Percentiles rank a stretch among this genome's conserved stretches.
Evolutionary conservation across 1,140 invertebrate species (phyloP).

Genomic region (Drosophila aff.): DNA sequence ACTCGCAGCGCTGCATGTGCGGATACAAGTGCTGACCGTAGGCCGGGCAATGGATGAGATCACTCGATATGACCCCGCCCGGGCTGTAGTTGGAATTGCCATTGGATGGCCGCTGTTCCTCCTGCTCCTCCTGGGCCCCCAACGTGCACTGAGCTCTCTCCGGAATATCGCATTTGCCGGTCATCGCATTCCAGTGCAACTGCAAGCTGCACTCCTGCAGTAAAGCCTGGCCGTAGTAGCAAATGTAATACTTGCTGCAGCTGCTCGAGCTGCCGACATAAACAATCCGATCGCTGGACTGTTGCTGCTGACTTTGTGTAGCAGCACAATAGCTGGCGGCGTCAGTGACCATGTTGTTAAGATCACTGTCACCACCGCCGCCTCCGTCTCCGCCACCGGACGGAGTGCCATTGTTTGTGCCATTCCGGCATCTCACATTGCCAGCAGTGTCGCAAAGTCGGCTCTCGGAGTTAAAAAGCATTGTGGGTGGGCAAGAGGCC

Average conservation of each 20-base stretch:
- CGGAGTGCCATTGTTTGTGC: constrained; percentile 12
- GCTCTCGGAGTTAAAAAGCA: constrained; percentile 73
- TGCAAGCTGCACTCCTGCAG: constrained; percentile 71
- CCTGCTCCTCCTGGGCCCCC: constrained; percentile 8
- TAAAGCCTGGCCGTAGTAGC: constrained; percentile 78
- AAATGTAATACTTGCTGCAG: constrained; percentile 75
- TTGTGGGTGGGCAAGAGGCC: constrained; percentile 72
- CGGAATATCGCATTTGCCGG: constrained; percentile 74
- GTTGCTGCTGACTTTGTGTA: constrained; percentile 19
- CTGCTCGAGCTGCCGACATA: constrained; percentile 70
- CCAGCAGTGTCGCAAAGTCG: constrained; percentile 68
- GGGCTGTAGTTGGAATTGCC: constrained; percentile 6
- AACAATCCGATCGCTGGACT: constrained; percentile 57
- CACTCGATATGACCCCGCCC: constrained; percentile 17
- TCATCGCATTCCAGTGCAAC: constrained; percentile 77
- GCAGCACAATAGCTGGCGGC: constrained; percentile 61
- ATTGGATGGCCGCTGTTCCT: background rate
- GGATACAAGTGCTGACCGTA: constrained; percentile 78
- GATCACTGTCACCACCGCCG: constrained; percentile 20
- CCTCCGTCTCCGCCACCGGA: background rate
- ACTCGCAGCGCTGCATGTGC: constrained; percentile 77
- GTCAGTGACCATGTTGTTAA: constrained; percentile 57
- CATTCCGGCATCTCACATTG: constrained; percentile 65
- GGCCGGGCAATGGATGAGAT: constrained; percentile 69
- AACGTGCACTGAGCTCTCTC: constrained; percentile 67